Evolutionary conservation across 64 coral and sea anemone genomes (phyloP), one percentile per base, ranked within the genome.

Genomic region (Hydrozoanthus tunicans): DNA sequence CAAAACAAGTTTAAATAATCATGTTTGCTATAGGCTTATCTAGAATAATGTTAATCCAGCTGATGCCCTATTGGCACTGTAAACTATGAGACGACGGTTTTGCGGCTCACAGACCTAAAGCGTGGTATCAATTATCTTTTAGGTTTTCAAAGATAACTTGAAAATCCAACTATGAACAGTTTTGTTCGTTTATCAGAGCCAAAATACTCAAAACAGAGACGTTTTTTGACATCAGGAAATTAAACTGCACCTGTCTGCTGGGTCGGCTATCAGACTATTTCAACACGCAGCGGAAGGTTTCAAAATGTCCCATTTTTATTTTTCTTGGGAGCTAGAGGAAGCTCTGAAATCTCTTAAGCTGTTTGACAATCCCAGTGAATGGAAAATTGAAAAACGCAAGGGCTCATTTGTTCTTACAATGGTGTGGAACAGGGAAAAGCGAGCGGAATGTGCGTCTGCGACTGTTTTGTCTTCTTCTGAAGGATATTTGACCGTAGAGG

Each of bases 321-420:
- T 88, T 61, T 70, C 55, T 88, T 27, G 54, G 59, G 84, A 88
- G 15, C 56, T 88, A 6, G 17, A 1, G 14, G 69, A 88, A 60
- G 51, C 67, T 59, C 24, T 88, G 56, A 88, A 88, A 58, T 88
- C 84, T 17, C 66, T 88, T 74, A 56, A 88, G 13, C 24, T 88
- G 56, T 26, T 15, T 51, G 66, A 60, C 59, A 43, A 32, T 74
- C 69, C 84, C 11, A 88, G 67, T 26, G 74, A n/a, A 55, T 88
- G 84, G 84, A 88, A 88, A 32, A 13, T 75, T 17, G 69, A 88
- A 20, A 73, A 56, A 57, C 17, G 59, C 13, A 53, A 24, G 6
- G 51, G 58, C 56, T 88, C 84, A 13, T 74, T 74, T 60, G 84
- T 88, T 75, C 69, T 88, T 32, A 88, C 84, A 74, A 56, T 88